Evolutionary conservation across 2,797 vertebrate species (phyloP).

Genomic region (Anas georgica): DNA sequence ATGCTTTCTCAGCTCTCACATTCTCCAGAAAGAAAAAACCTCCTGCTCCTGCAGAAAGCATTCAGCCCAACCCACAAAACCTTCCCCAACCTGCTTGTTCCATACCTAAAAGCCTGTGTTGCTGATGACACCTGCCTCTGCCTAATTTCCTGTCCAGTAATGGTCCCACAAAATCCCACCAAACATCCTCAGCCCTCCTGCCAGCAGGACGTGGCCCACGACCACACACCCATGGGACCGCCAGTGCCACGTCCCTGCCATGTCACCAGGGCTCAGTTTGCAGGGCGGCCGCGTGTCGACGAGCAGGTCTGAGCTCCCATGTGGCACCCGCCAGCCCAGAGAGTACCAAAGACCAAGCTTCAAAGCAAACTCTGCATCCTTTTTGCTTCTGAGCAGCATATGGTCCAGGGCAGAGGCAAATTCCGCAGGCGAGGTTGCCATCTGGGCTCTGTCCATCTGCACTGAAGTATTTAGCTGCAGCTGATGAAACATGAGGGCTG

Average conservation of each 20-base stretch:
- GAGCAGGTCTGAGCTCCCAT: slow-evolving; percentile 6
- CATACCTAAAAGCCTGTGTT: accelerated
- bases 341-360: not conserved
- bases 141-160: not conserved
- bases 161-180: accelerated
- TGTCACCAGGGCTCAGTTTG: not conserved
- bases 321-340: not conserved
- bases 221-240: accelerated
- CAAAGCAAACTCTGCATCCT: slow-evolving; percentile 4
- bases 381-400: slow-evolving; percentile 23
- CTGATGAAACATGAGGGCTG: slow-evolving; percentile 10
- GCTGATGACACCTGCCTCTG: not conserved
- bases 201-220: accelerated
- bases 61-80: not conserved
- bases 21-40: not conserved
- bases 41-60: not conserved
- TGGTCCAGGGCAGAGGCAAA: slow-evolving; percentile 22
- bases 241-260: not conserved
- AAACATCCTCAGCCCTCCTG: not conserved
- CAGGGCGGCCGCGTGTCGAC: not conserved
- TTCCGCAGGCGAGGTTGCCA: not conserved
- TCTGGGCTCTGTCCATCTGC: slow-evolving; percentile 28
- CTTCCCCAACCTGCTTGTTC: not conserved
- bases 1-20: not conserved
- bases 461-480: slow-evolving; percentile 2